phyloP scores from a whole-genome alignment of 2,797 vertebrate genomes.

The Tokudaia tokunoshimensis region DNA sequence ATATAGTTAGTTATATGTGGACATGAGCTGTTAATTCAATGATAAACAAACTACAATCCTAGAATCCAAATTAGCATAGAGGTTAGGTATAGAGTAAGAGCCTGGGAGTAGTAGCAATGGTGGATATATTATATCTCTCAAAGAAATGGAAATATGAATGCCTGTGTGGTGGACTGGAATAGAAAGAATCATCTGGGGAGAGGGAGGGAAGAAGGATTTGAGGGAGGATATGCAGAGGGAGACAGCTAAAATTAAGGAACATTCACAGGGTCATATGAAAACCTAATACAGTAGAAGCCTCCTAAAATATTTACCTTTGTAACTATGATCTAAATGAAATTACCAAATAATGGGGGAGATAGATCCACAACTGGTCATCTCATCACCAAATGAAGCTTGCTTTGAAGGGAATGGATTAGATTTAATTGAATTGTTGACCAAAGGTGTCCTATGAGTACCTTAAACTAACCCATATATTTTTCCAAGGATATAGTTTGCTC shows the following conservation, averaged over 20 bases:
- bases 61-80: background rate
- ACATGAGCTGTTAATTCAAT: background rate
- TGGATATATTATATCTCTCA: background rate
- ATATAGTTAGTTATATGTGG: background rate
- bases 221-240: background rate
- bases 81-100: background rate
- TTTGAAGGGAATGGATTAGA: background rate
- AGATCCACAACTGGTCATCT: background rate
- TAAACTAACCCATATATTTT: background rate
- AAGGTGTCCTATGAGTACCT: background rate
- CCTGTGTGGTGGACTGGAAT: background rate
- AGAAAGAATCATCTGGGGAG: background rate
- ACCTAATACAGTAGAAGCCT: background rate
- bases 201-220: background rate
- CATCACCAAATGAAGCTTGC: background rate
- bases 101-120: background rate
- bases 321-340: background rate
- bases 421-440: background rate
- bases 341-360: background rate
- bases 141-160: background rate
- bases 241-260: background rate
- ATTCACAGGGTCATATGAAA: background rate
- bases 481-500: background rate
- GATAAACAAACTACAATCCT: background rate
- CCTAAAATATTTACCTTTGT: background rate